Base-by-base conservation (phyloP, 2,888 invertebrate genomes). In the Odontothrips loti region DNA sequence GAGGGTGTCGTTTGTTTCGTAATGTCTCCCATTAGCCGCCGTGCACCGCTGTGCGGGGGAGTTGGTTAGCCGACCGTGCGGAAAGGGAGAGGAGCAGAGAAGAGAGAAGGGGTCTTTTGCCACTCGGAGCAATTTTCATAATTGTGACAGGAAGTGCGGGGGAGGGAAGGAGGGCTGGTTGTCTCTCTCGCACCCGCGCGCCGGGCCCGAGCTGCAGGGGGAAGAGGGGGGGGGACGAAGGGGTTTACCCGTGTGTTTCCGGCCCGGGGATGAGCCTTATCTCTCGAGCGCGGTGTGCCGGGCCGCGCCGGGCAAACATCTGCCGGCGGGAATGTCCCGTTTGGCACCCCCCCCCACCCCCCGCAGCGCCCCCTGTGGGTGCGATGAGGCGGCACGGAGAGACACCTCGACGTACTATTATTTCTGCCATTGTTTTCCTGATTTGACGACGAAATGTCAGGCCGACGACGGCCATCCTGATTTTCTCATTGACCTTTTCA, bases 121-220 rank as follows among this genome's bases (percentile, higher is more conserved):
- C 23, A 75, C 68, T 75, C 68, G 27, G 34, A 75, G 68, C 68
- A 75, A 75, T 75, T 75, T 75, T 75, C 68, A 75, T 75, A 75
- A 75, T 75, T 75, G 68, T 75, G 68, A 75, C 68, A 75, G 68
- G 68, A 75, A 75, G 68, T 75, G 23, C 23, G 68, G 27, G 68
- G 68, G 68, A 75, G 68, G 10, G 68, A 10, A 12, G 27, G 68
- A 23, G 68, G 8, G 8, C 11, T 12, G 9, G 11, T 10, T 23
- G 68, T 58, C 58, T 20, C 58, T 17, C 20, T 58, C 20, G 58
- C 51, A 20, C 51, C 15, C 15, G 51, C 51, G 9, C 51, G 58
- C 6, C 58, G 58, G 58, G 17, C 15, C 11, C 51, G 58, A 15
- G 58, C 20, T 15, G 17, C 51, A 20, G 15, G 68, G 23, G 68